Conservation (phyloP, 2,113 vertebrate species). For the Triplophysa dalaica region DNA sequence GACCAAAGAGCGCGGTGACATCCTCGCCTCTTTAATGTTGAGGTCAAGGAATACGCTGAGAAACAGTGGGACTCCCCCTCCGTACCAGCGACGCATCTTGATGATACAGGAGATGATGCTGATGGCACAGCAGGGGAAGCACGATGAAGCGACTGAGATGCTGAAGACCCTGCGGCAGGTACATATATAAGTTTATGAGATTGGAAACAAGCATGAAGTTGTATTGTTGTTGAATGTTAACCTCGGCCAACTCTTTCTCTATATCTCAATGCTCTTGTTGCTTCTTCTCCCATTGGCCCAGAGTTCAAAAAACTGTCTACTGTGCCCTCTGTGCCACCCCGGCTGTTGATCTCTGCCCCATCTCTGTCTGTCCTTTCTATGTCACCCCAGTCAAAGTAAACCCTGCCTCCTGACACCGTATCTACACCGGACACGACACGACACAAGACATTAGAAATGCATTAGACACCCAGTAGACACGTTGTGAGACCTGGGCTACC, state of each 20-base stretch:
- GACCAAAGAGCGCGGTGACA: slow-evolving; percentile 79
- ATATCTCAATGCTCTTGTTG: background rate
- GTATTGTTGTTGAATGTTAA: background rate
- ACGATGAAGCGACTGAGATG: slow-evolving; percentile 91
- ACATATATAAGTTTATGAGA: slow-evolving; percentile 15
- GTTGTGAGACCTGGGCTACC: too few species aligned
- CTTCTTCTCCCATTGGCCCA: too few species aligned
- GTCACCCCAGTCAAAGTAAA: too few species aligned
- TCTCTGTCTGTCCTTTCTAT: too few species aligned
- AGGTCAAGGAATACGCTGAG: slow-evolving; percentile 85
- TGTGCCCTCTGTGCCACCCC: too few species aligned
- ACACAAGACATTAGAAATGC: too few species aligned
- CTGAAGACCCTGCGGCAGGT: slow-evolving; percentile 94
- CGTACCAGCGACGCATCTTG: slow-evolving; percentile 88
- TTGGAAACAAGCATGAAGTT: too few species aligned
- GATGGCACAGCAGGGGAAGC: slow-evolving; percentile 88
- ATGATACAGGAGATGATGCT: slow-evolving; percentile 97
- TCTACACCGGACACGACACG: too few species aligned
- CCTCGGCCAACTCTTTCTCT: background rate
- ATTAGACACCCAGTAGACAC: too few species aligned
- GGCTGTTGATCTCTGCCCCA: too few species aligned
- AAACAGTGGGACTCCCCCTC: slow-evolving; percentile 77
- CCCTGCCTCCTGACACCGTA: too few species aligned
- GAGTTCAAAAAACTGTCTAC: too few species aligned
- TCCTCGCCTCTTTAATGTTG: slow-evolving; percentile 84